Conservation (phyloP, 2,113 vertebrate species). For the Cryptotis parvus region DNA sequence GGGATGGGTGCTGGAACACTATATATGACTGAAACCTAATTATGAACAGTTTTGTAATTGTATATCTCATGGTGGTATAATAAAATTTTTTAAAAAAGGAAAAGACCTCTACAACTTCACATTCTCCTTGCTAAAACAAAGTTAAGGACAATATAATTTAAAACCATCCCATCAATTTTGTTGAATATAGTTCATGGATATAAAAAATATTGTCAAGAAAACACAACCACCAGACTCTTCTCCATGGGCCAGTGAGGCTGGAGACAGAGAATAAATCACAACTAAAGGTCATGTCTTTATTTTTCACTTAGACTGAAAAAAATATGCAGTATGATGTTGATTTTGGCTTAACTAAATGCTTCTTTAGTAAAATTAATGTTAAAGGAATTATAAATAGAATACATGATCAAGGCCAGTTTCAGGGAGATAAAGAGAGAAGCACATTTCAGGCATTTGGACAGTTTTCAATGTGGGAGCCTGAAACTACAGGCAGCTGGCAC, state of each 20-base stretch:
- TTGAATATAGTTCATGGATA: background rate
- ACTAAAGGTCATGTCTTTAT: background rate
- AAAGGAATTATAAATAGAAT: background rate
- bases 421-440: background rate
- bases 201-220: background rate
- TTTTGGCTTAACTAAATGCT: slow-evolving; percentile 15
- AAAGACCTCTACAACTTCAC: background rate
- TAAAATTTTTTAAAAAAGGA: too few species aligned
- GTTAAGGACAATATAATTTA: background rate
- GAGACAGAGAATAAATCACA: background rate
- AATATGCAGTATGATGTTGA: background rate
- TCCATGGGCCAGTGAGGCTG: background rate
- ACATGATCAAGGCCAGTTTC: background rate
- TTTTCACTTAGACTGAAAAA: background rate
- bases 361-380: background rate
- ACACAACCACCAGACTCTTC: background rate
- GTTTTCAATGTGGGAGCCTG: background rate
- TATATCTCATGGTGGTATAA: too few species aligned
- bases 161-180: background rate
- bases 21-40: too few species aligned
- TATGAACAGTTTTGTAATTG: too few species aligned
- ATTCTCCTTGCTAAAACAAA: background rate
- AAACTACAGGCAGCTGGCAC: too few species aligned
- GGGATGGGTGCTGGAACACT: too few species aligned
- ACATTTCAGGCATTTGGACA: background rate